Base-by-base conservation (phyloP, 35 echinoderm and acorn worm species). In the Heliocidaris tuberculata region DNA sequence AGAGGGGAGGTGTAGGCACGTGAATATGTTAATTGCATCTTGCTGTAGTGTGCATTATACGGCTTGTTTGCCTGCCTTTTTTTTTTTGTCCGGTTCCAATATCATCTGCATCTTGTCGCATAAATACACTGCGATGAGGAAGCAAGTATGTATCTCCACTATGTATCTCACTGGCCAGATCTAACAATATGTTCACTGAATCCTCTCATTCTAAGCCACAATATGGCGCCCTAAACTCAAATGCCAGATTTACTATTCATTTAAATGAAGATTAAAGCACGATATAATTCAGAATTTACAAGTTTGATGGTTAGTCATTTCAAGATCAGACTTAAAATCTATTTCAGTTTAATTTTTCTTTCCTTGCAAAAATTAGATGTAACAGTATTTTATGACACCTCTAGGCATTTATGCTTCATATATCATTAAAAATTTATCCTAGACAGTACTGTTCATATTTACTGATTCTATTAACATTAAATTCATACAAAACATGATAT, bases 1-100 rank as follows among this genome's bases (percentile, higher is more conserved):
- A 78, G 65, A 78, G 65, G 65, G 65, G 65, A 78, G 65, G 65
- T 78, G 27, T 7, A 78, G 17, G 65, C 17, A 78, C 21, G 65
- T 78, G 65, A 78, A 78, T 78, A 78, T 78, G 65, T 78, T 78
- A 78, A 78, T 78, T 78, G 65, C 65, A 24, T 78, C 65, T 78
- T n/a, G 65, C 65, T 78, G 65, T 19, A 78, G 21, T 78, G 65
- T 78, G 27, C 65, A 78, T 78, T n/a, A 78, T 78, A 78, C 7
- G 19, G 65, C 65, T 78, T 78, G 65, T 78, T 78, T 78, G 65
- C 65, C 65, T n/a, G 6, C 65, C 65, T n/a, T n/a, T 71, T 78
- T 70, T 70, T n/a, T 52, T 13, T 52, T 1, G 7, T 19, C 21
- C 2, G 21, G 27, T 19, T 78, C 21, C 15, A 78, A 17, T 78